A percentile compares a stretch with the other conserved stretches of the same genome.
Evolutionary conservation across 35 echinoderm and acorn worm species (phyloP).

Genomic region (Amphiura filiformis): DNA sequence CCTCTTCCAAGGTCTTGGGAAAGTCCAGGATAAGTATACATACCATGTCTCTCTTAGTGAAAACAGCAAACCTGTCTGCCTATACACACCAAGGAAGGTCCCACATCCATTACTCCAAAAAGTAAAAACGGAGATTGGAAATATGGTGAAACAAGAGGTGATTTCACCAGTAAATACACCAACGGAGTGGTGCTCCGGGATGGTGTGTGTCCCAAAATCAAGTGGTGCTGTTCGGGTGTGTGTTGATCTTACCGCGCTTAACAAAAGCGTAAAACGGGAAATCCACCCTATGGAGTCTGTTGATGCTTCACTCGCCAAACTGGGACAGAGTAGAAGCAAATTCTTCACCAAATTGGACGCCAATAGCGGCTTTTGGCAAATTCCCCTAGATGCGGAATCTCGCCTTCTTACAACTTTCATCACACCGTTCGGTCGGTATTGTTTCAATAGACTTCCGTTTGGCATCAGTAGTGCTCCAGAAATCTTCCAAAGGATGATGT

Average conservation of each 20-base stretch:
- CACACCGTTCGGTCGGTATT: constrained; percentile 47
- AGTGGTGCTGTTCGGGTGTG: constrained; percentile 43
- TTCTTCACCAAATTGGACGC: constrained; percentile 51
- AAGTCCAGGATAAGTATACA: constrained; percentile 20
- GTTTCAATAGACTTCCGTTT: constrained; percentile 52
- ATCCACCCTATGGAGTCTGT: constrained; percentile 43
- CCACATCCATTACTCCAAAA: constrained; percentile 38
- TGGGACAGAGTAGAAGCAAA: constrained; percentile 25
- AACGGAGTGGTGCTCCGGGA: constrained; percentile 57
- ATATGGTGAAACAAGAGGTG: constrained; percentile 49
- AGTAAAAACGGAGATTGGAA: constrained; percentile 29
- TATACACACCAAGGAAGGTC: constrained; percentile 46
- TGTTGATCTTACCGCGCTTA: constrained; percentile 52
- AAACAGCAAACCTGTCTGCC: constrained; percentile 15
- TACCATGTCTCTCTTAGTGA: constrained; percentile 31
- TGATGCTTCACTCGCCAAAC: constrained; percentile 32
- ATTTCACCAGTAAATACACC: constrained; percentile 54
- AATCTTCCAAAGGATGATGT: constrained; percentile 59
- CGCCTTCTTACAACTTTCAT: constrained; percentile 56
- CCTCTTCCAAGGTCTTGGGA: constrained; percentile 47
- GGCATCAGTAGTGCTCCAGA: constrained; percentile 54
- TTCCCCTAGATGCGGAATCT: constrained; percentile 44
- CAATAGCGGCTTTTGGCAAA: constrained; percentile 67
- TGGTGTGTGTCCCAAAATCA: constrained; percentile 45
- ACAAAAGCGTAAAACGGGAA: constrained; percentile 40